Evolutionary conservation across 2,113 vertebrate species (phyloP), one percentile per base, ranked within the genome.

Genomic region (Sceloporus undulatus): DNA sequence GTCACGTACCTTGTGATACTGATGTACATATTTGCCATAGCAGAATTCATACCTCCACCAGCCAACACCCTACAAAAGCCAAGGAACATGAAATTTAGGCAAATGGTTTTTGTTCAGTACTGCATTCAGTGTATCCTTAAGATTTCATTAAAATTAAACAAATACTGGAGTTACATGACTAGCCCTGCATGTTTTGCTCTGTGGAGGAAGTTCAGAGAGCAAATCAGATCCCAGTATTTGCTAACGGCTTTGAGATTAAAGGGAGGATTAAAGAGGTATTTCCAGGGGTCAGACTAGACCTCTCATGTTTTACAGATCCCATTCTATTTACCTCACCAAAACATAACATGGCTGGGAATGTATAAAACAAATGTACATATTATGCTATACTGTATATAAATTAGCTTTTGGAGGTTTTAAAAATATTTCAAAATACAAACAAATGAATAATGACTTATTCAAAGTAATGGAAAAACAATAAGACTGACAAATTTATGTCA

Each of bases 11-110:
- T 99, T 99, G 13, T 99, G 99, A 93, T 99, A 99, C 85, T 99
- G 99, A 93, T 99, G 98, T 71, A 99, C 98, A 0, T 99, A 97
- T 93, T 97, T 99, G 88, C 99, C 99, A 0, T 99, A 99, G 95
- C 99, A 99, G 97, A 99, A 99, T 93, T 99, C 99, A 0, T 99
- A 99, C 93, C 99, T 99, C 99, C 99, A 99, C 99, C 99, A 99
- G 14, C 99, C 99, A 38, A 99, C 99, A 0, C 99, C 99, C 99
- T 99, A 93, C 84, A 94, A 83, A 94, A 83, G 90, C 66, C 85
- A 27, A 0, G 38, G 88, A 3, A 9, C 40, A 82, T 82, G 29
- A 73, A 0, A 0, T 86, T 87, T 68, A 40, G 71, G 62, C 81
- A 62, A 18, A 5, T 56, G 25, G 87, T 75, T 27, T 38, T 54